Evolutionary conservation across 2,888 invertebrate genomes (phyloP).

Genomic region (Andrena minutula): DNA sequence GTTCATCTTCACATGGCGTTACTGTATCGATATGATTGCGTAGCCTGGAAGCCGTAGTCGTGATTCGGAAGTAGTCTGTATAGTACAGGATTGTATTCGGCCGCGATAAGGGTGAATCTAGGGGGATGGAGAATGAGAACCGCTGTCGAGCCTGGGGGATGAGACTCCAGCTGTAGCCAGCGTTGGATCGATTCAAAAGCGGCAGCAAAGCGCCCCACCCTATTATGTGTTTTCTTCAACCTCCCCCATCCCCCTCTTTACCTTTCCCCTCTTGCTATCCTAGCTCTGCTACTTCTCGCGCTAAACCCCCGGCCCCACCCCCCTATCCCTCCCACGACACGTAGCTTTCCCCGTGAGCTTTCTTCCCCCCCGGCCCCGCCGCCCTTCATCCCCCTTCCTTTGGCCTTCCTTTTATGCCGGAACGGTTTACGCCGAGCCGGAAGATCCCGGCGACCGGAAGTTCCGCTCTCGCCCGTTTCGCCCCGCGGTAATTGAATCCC

Average conservation of each 20-base stretch:
- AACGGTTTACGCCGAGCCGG: conserved; percentile 73
- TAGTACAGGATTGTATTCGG: not conserved
- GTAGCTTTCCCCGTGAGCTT: conserved; percentile 31
- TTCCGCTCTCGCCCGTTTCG: conserved; percentile 46
- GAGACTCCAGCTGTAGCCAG: conserved; percentile 78
- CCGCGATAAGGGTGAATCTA: not conserved
- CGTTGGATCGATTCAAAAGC: conserved; percentile 84
- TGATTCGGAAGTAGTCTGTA: too few species aligned
- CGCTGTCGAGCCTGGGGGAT: conserved; percentile 74
- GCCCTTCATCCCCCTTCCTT: conserved; percentile 34
- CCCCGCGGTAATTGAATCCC: conserved; percentile 77
- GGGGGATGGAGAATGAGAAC: conserved; percentile 75
- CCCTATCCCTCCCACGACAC: conserved; percentile 25
- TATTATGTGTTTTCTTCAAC: conserved; percentile 80
- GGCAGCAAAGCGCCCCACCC: conserved; percentile 82
- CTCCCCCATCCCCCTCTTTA: conserved; percentile 51
- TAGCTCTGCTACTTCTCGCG: conserved; percentile 65
- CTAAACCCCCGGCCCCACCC: conserved; percentile 53
- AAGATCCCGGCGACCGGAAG: conserved; percentile 76
- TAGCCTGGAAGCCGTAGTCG: too few species aligned
- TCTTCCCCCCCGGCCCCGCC: conserved; percentile 18
- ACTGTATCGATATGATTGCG: too few species aligned
- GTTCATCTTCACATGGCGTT: too few species aligned
- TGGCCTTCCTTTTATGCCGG: conserved; percentile 61
- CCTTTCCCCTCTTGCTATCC: conserved; percentile 56